Conservation (phyloP, 2,797 vertebrate genomes). For the Chaetodon trifasciatus region DNA sequence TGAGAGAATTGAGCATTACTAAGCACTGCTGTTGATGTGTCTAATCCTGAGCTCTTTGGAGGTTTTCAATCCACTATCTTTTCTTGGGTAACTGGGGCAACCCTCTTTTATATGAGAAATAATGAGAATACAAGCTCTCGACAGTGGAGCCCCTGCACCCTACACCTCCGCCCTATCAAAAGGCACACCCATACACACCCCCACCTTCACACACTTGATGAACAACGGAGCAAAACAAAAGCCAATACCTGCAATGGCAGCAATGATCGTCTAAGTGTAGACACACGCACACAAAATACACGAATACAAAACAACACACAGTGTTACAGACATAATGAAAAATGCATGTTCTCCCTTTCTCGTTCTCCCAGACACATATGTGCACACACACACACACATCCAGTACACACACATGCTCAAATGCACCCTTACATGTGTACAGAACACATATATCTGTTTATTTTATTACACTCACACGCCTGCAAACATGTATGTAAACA, state of each 20-base stretch:
- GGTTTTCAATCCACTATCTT: slow-evolving; percentile 57
- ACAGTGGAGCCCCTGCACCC: slow-evolving; percentile 57
- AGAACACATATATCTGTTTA: background rate
- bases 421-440: background rate
- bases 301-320: slow-evolving; percentile 6
- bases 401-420: background rate
- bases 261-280: background rate
- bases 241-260: slow-evolving; percentile 45
- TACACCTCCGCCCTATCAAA: slow-evolving; percentile 32
- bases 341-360: slow-evolving; percentile 44
- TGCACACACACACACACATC: background rate
- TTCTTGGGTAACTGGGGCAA: slow-evolving; percentile 65
- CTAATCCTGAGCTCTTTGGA: slow-evolving; percentile 58
- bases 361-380: slow-evolving; percentile 13
- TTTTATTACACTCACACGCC: slow-evolving; percentile 16
- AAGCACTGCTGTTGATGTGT: slow-evolving; percentile 62
- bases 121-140: slow-evolving; percentile 64
- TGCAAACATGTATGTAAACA: slow-evolving; percentile 15
- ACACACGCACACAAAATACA: slow-evolving; percentile 16
- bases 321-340: slow-evolving; percentile 46
- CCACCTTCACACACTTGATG: slow-evolving; percentile 59
- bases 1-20: slow-evolving; percentile 58
- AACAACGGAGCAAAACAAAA: slow-evolving; percentile 60
- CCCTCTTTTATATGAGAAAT: slow-evolving; percentile 48
- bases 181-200: slow-evolving; percentile 15